Evolutionary conservation across 2,113 vertebrate species (phyloP), one percentile per base, ranked within the genome.

Genomic region (Pimephales promelas): DNA sequence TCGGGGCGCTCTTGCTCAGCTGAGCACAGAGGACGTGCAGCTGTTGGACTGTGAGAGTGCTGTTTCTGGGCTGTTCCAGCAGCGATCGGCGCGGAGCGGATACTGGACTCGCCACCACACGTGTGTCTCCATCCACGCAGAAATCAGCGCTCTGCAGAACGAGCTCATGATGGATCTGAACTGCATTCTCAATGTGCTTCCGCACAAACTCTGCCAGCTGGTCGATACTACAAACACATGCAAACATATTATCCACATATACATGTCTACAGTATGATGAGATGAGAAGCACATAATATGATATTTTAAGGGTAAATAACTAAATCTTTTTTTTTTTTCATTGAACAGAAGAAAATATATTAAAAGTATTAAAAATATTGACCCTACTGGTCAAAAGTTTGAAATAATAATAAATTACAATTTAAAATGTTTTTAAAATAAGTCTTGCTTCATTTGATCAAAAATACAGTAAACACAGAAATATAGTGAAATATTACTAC

Each of bases 101-200:
- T 7, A 75, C 6, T 0, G 88, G 86, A 47, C 91, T 93, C 26
- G 93, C 73, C 80, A 95, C 85, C 86, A 98, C 87, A 83, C 90
- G 93, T 3, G 93, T 13, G 82, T 97, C 94, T 0, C 90, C 89
- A 31, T 92, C 94, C 61, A 98, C 86, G 71, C 92, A 97, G 91
- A 98, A 97, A 26, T 95, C 94, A 45, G 89, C 92, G 61, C 89
- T 89, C 87, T 90, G 92, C 91, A 98, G 92, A 36, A 90, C 90
- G 18, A 98, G 90, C 87, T 97, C 90, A 36, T 95, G 89, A 7
- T 94, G 87, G 68, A 98, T 94, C 91, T 92, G 95, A 61, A 88
- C 90, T n/a, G 89, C 90, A 54, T 90, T 89, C 92, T 97, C 95
- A 85, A 97, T 96, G 89, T 96, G 92, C 76, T 95, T 91, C 36